phyloP scores from a whole-genome alignment of 2,888 invertebrate species.

The Lithosia quadra region DNA sequence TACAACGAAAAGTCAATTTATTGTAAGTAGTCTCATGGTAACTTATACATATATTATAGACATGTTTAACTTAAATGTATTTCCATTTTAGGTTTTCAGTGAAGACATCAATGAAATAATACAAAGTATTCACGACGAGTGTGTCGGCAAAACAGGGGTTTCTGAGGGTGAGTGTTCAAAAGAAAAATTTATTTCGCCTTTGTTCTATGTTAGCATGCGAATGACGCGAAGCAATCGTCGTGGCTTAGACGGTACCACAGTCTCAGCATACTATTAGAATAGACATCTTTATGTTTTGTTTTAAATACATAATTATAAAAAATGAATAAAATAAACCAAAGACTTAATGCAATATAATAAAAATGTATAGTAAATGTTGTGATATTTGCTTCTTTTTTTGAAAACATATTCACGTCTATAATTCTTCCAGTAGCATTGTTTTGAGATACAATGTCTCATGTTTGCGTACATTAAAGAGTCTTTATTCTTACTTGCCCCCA shows the following conservation, averaged over 20 bases:
- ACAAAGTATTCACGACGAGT: constrained; percentile 81
- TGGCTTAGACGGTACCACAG: constrained; percentile 62
- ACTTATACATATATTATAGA: constrained; percentile 9
- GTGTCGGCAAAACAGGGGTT: constrained; percentile 80
- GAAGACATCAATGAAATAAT: constrained; percentile 86
- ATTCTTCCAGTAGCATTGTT: constrained; percentile 54
- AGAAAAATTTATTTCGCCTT: constrained; percentile 77
- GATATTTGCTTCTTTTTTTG: constrained; percentile 7
- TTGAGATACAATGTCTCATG: constrained; percentile 67
- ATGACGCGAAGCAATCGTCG: constrained; percentile 73
- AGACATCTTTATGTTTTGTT: constrained; percentile 21
- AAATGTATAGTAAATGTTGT: neutral
- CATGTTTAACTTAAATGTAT: constrained; percentile 56
- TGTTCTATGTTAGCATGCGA: constrained; percentile 75
- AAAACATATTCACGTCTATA: constrained; percentile 24
- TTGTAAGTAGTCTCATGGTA: neutral
- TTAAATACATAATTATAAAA: constrained; percentile 12
- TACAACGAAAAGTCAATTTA: neutral
- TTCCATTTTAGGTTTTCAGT: constrained; percentile 76
- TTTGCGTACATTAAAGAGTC: constrained; percentile 77
- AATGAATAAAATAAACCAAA: neutral
- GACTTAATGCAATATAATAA: neutral
- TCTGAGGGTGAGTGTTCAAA: constrained; percentile 80
- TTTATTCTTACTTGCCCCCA: constrained; percentile 81
- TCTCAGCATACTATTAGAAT: constrained; percentile 23